phyloP scores from a whole-genome alignment of 2,888 invertebrate genomes.

The Agrochola lota region DNA sequence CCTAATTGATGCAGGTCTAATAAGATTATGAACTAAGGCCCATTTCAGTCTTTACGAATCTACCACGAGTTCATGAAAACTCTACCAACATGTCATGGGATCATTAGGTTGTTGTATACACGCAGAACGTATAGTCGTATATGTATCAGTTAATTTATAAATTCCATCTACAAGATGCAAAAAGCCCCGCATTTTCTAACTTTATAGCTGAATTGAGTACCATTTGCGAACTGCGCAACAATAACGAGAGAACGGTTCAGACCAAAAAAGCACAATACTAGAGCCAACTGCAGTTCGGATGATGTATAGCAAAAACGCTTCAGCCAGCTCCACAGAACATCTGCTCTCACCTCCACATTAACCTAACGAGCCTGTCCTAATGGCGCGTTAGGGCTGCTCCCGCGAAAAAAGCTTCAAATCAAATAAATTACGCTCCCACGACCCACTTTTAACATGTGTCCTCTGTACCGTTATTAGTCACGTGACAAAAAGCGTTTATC shows the following conservation, averaged over 20 bases:
- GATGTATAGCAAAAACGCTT: slow-evolving; percentile 86
- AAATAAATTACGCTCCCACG: slow-evolving; percentile 83
- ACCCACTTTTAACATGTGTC: slow-evolving; percentile 84
- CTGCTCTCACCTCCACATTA: slow-evolving; percentile 88
- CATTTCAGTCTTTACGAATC: neutral
- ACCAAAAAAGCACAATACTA: slow-evolving; percentile 74
- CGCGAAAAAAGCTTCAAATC: slow-evolving; percentile 83
- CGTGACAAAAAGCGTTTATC: slow-evolving; percentile 83
- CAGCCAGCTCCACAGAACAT: slow-evolving; percentile 79
- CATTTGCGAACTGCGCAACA: slow-evolving; percentile 66
- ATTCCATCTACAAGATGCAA: slow-evolving; percentile 16
- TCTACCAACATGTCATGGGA: neutral
- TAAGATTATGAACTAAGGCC: neutral
- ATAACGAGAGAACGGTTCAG: slow-evolving; percentile 64
- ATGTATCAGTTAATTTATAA: neutral
- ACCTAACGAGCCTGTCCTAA: slow-evolving; percentile 89
- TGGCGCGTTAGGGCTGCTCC: slow-evolving; percentile 84
- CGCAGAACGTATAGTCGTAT: neutral
- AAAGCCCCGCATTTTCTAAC: neutral
- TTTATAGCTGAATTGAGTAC: slow-evolving; percentile 42
- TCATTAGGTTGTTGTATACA: neutral
- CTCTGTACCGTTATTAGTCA: slow-evolving; percentile 80
- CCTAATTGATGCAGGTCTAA: slow-evolving; percentile 7
- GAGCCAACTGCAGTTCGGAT: slow-evolving; percentile 80
- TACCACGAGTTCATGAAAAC: neutral